These are phyloP conservation scores for Antedon mediterranea DNA, from an alignment of 53 echinoderm and acorn worm species.

Conservation along the genomic window DNA sequence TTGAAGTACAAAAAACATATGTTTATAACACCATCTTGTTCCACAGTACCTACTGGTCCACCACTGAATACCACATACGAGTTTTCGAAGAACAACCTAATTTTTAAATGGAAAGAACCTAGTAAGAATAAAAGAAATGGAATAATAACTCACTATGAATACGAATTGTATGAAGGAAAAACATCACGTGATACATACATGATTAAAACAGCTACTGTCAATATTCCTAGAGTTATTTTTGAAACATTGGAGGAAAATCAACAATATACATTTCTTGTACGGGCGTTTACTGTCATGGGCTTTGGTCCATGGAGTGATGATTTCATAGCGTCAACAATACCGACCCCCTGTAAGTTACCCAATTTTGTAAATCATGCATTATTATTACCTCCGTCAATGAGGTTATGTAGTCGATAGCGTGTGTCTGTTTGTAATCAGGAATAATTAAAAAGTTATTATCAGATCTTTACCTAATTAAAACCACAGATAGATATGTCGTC, in stretches of 20 bases:
- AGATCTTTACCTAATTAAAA: no score
- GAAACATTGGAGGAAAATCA: slow-evolving; percentile 4
- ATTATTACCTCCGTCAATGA: no score
- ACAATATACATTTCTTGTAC: slow-evolving; percentile 31
- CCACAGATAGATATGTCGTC: no score
- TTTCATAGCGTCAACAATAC: not conserved
- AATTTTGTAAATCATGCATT: no score
- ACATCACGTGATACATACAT: not conserved
- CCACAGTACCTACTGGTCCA: slow-evolving; percentile 36
- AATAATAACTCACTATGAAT: slow-evolving; percentile 33
- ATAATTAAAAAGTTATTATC: no score
- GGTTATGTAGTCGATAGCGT: no score
- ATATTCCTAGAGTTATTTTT: slow-evolving; percentile 7
- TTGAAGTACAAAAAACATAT: no score
- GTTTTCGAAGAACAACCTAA: not conserved
- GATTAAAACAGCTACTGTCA: slow-evolving; percentile 9
- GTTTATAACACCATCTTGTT: not conserved
- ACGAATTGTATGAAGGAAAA: not conserved
- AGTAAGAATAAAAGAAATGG: slow-evolving; percentile 33
- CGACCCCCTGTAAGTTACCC: not conserved
- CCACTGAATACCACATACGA: slow-evolving; percentile 21
- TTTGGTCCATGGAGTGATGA: slow-evolving; percentile 30
- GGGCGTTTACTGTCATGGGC: slow-evolving; percentile 41
- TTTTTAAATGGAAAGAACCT: slow-evolving; percentile 35
- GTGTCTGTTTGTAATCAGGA: no score